Conservation (phyloP, 1,140 invertebrate species). For the Drosophila bocki region DNA sequence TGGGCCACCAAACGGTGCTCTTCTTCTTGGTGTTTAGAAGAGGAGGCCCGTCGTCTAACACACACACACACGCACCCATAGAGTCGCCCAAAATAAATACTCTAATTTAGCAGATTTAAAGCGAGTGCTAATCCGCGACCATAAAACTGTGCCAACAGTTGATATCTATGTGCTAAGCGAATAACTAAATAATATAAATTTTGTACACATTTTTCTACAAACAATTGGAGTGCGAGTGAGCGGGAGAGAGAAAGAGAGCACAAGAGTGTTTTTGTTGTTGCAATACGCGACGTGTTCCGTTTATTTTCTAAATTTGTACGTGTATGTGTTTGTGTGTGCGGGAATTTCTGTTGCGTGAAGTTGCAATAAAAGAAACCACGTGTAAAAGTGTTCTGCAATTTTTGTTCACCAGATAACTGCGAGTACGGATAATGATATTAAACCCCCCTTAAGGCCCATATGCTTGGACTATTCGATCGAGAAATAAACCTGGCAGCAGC, state of each 20-base stretch:
- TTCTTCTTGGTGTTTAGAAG: slow-evolving; percentile 52
- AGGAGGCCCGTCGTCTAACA: slow-evolving; percentile 57
- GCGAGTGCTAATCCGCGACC: slow-evolving; percentile 6
- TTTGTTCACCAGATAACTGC: background rate
- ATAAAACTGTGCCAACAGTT: slow-evolving; percentile 12
- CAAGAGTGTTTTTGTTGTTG: slow-evolving; percentile 34
- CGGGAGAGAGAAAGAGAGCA: slow-evolving; percentile 14
- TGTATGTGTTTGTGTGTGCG: slow-evolving; percentile 40
- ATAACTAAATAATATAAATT: slow-evolving; percentile 26
- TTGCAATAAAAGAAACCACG: slow-evolving; percentile 66
- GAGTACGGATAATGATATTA: background rate
- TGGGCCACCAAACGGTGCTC: slow-evolving; percentile 51
- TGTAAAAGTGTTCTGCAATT: slow-evolving; percentile 50
- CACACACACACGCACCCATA: slow-evolving; percentile 26
- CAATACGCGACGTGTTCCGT: slow-evolving; percentile 56
- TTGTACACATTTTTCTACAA: slow-evolving; percentile 43
- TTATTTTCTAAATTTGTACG: slow-evolving; percentile 36
- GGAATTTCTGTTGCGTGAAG: slow-evolving; percentile 72
- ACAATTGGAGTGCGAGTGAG: slow-evolving; percentile 27
- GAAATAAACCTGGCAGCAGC: background rate
- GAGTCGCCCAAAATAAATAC: slow-evolving; percentile 34
- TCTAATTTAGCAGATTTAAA: slow-evolving; percentile 22
- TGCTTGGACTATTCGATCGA: background rate
- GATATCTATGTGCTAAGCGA: slow-evolving; percentile 9
- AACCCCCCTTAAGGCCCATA: background rate